A percentile compares a stretch with the other conserved stretches of the same genome.
Conservation (phyloP, 2,113 vertebrate species). For the Ochotona curzoniae region DNA sequence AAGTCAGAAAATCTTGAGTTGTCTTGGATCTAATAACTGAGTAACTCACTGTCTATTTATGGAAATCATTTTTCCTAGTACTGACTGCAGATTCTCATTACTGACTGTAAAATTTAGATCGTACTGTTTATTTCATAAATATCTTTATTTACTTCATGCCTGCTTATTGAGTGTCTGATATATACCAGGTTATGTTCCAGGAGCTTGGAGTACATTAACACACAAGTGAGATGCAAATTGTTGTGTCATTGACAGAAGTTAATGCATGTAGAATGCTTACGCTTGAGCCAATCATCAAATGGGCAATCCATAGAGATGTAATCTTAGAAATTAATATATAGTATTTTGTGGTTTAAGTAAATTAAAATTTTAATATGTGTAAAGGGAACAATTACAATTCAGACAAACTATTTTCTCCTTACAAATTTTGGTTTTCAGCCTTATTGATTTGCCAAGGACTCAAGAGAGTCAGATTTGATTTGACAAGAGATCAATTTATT, state of each 20-base stretch:
- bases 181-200: neutral
- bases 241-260: neutral
- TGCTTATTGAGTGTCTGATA: neutral
- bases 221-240: neutral
- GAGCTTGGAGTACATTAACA: neutral
- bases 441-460: neutral
- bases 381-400: neutral
- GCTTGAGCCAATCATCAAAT: neutral
- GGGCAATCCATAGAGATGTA: neutral
- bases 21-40: slow-evolving; percentile 26
- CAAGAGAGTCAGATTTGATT: neutral
- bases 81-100: neutral
- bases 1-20: neutral
- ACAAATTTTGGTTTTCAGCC: slow-evolving; percentile 5
- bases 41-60: neutral
- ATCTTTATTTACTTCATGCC: neutral
- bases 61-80: neutral
- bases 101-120: neutral
- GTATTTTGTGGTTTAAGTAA: slow-evolving; percentile 8
- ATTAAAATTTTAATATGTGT: neutral
- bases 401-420: slow-evolving; percentile 1
- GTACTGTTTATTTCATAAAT: neutral
- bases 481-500: slow-evolving; percentile 18
- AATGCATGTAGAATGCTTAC: neutral
- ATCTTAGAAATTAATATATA: slow-evolving; percentile 38